Evolutionary conservation across 2,888 invertebrate species (phyloP).

Genomic region (Harpagoxenus sublaevis): DNA sequence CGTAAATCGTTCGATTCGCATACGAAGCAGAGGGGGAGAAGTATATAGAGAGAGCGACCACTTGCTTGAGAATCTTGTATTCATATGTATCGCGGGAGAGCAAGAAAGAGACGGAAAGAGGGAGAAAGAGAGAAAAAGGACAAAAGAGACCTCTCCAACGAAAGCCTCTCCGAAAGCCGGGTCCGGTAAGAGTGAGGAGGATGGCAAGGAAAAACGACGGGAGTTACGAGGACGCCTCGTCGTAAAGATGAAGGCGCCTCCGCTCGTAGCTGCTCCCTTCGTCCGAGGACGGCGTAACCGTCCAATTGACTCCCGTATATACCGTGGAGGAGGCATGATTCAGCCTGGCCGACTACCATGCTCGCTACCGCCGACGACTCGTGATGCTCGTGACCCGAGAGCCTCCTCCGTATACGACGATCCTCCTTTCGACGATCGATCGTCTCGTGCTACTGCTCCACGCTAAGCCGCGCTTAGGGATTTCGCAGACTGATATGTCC

Average conservation of each 20-base stretch:
- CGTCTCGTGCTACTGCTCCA: constrained; percentile 60
- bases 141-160: not conserved
- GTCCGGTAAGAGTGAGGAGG: constrained; percentile 59
- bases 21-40: constrained; percentile 24
- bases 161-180: constrained; percentile 36
- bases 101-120: not conserved
- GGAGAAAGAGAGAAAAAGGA: not conserved
- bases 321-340: constrained; percentile 75
- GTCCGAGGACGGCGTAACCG: constrained; percentile 74
- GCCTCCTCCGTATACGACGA: constrained; percentile 66
- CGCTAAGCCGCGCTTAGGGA: constrained; percentile 46
- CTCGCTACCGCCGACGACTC: constrained; percentile 74
- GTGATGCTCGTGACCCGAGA: constrained; percentile 80
- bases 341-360: constrained; percentile 70
- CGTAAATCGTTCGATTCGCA: constrained; percentile 25
- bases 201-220: constrained; percentile 56
- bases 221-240: constrained; percentile 79
- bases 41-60: constrained; percentile 29
- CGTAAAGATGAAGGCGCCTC: constrained; percentile 79
- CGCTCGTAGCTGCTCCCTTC: constrained; percentile 73
- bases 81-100: constrained; percentile 49
- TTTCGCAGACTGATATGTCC: constrained; percentile 14
- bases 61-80: not conserved
- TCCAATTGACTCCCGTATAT: constrained; percentile 79
- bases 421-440: constrained; percentile 69